Evolutionary conservation across 2,888 invertebrate species (phyloP).

Genomic region (Isotomurus palustris): DNA sequence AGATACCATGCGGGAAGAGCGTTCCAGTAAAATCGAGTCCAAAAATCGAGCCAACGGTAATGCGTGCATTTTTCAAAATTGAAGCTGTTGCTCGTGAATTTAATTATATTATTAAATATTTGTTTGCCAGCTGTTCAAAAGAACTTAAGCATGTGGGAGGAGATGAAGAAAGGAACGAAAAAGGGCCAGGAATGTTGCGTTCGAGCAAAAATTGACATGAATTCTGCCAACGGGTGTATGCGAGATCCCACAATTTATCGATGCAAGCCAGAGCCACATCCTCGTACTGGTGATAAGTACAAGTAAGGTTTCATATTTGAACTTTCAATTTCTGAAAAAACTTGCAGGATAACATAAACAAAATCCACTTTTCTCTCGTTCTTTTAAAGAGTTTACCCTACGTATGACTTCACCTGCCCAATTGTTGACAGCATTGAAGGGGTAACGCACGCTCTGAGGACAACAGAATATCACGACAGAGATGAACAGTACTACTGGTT

Average conservation of each 20-base stretch:
- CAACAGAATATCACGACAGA: slow-evolving; percentile 97
- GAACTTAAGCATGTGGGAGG: slow-evolving; percentile 85
- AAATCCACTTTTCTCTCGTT: slow-evolving; percentile 18
- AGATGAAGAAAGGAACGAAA: slow-evolving; percentile 82
- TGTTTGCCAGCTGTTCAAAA: slow-evolving; percentile 64
- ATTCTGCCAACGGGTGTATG: slow-evolving; percentile 91
- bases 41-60: slow-evolving; percentile 78
- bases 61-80: slow-evolving; percentile 49
- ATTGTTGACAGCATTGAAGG: slow-evolving; percentile 97
- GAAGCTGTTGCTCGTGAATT: not conserved
- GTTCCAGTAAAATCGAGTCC: slow-evolving; percentile 83
- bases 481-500: slow-evolving; percentile 99
- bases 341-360: not conserved
- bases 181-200: slow-evolving; percentile 86
- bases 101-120: slow-evolving; percentile 4
- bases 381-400: slow-evolving; percentile 85
- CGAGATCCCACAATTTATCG: slow-evolving; percentile 98
- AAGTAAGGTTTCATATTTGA: slow-evolving; percentile 61
- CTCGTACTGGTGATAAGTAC: slow-evolving; percentile 87
- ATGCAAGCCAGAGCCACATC: slow-evolving; percentile 93
- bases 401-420: slow-evolving; percentile 99
- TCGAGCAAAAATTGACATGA: slow-evolving; percentile 96
- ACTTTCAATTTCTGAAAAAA: not conserved
- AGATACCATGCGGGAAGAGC: slow-evolving; percentile 88
- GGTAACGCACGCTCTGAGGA: slow-evolving; percentile 94